A percentile compares a stretch with the other conserved stretches of the same genome.
These are phyloP conservation scores for Urocyon cinereoargenteus DNA, from an alignment of 2,797 vertebrate species.

Conservation along the genomic window DNA sequence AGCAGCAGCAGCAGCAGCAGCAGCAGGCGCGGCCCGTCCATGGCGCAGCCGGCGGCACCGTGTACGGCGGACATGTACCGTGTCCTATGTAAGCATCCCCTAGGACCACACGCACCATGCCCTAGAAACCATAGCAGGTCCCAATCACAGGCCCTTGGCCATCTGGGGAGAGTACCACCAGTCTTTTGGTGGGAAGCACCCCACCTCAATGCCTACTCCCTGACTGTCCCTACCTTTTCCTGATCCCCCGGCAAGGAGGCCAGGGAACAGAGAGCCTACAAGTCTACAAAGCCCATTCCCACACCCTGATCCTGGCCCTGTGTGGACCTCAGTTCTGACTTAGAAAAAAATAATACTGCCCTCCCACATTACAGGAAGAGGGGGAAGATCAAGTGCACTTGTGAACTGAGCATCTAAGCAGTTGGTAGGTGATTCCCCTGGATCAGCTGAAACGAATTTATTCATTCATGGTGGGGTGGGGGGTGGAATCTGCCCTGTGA, in stretches of 20 bases:
- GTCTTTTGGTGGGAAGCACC: background rate
- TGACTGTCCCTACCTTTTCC: background rate
- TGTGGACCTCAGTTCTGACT: background rate
- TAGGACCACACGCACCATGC: background rate
- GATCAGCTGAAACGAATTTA: background rate
- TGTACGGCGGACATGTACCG: too few relatives aligned
- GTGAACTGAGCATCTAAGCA: background rate
- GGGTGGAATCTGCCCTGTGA: background rate
- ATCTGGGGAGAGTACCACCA: background rate
- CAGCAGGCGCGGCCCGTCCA: conserved; percentile 75
- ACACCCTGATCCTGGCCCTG: background rate
- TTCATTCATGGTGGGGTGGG: background rate
- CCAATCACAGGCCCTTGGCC: background rate
- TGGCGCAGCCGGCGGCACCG: conserved; percentile 77
- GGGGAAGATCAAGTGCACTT: background rate
- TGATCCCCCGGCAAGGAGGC: background rate
- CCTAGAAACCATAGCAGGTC: background rate
- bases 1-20: conserved; percentile 79
- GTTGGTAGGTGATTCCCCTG: background rate
- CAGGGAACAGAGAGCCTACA: background rate
- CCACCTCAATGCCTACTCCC: background rate
- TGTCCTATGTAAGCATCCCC: background rate
- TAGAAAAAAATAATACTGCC: background rate
- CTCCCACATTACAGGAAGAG: background rate
- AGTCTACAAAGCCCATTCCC: background rate